Base-by-base conservation (phyloP, 2,113 vertebrate genomes). In the Ivindomyrus marchei region DNA sequence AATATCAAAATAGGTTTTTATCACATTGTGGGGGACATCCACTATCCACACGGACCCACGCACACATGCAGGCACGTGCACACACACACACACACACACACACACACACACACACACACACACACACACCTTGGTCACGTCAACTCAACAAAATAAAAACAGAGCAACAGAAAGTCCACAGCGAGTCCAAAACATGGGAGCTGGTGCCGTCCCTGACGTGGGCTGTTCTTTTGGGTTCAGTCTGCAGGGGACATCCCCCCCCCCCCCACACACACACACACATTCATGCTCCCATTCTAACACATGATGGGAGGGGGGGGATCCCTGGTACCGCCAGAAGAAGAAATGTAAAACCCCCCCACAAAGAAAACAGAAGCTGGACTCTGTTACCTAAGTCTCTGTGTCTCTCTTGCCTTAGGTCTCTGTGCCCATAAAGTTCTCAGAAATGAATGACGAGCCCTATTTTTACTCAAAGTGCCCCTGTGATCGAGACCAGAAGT, bases 231-330 rank as follows among this genome's bases (percentile, higher is more conserved):
- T 66, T 10, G 24, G 24, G n/a, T 27, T 66, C 58, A 10, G 24
- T 66, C 11, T 27, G 58, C 58, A 66, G 46, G 56, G 45, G 85
- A 77, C 9, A 39, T 15, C 13, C 31, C 31, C 31, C 10, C 70
- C 10, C n/a, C 10, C 49, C 8, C 1, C 46, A 9, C 62, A 66
- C n/a, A 66, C 62, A 66, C 62, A 66, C 62, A 66, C 58, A 56
- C 45, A 89, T 53, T 91, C 89, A 91, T 88, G 89, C 90, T 84
- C 66, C 66, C 45, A 42, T 52, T 85, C 88, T 53, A 27, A 52
- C 19, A 42, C 27, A 36, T 4, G 70, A n/a, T n/a, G 19, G 56
- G 7, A 3, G 17, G 8, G 58, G n/a, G 62, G 84, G 5, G 10
- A 4, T 85, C 21, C 84, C n/a, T 77, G 70, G 42, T 77, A 39